Base-by-base conservation (phyloP, 2,113 vertebrate genomes). In the Gymnocephalus cernua region DNA sequence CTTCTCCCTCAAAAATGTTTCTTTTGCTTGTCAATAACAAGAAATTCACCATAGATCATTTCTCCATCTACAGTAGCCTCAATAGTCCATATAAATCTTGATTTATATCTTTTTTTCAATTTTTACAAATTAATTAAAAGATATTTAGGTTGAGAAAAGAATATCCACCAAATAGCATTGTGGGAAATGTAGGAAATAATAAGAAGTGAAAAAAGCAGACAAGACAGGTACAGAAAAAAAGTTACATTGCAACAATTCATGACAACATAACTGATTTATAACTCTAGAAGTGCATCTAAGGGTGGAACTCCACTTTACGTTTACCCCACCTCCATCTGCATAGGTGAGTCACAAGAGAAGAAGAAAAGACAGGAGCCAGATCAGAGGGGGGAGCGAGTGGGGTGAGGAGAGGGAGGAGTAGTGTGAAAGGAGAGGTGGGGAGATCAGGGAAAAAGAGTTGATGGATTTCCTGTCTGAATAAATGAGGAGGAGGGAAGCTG, bases 391-490 rank as follows among this genome's bases (percentile, higher is more conserved):
- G 45, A 67, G 72, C 48, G 74, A 85, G 84, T 38, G 8, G n/a
- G n/a, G 69, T 19, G 21, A 4, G 45, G 38, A 77, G 66, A 83
- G 73, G 86, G 90, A 82, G 89, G 85, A 85, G 88, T 59, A 12
- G 74, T 45, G 5, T 64, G 72, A 88, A 72, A 81, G 85, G 87
- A 71, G 82, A 91, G 89, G 93, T 83, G 91, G 82, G 79, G 79
- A 92, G 83, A 90, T 91, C 88, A 91, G 90, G 91, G 87, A 82
- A 88, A 89, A 89, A 29, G 63, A 90, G 67, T 62, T 92, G 90
- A 93, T 95, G 88, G 93, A 95, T 95, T 95, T 94, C 82, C 92
- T 93, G 93, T 91, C 93, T 80, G 86, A 90, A 92, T 92, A 91
- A 94, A 89, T 85, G 85, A 94, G 86, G 82, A 94, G 88, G 88